Evolutionary conservation across 2,888 invertebrate species (phyloP).

Genomic region (Ormyrus rosae): DNA sequence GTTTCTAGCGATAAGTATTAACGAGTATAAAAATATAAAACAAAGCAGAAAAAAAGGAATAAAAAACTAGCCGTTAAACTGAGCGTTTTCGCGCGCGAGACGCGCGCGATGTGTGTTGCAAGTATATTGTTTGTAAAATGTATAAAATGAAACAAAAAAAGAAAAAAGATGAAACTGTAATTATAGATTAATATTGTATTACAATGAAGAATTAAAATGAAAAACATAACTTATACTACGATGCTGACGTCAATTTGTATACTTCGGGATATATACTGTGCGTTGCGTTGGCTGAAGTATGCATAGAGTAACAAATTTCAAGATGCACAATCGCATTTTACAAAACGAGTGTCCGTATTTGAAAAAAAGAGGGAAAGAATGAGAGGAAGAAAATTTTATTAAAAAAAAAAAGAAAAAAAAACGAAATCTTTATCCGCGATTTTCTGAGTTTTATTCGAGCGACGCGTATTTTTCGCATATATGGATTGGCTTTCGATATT

Average conservation of each 20-base stretch:
- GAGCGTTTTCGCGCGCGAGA: slow-evolving; percentile 1
- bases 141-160: slow-evolving; percentile 38
- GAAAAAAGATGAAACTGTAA: slow-evolving; percentile 38
- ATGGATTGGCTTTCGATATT: slow-evolving; percentile 6
- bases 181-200: slow-evolving; percentile 38
- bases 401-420: background rate
- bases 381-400: slow-evolving; percentile 14
- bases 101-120: slow-evolving; percentile 33
- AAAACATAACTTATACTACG: slow-evolving; percentile 30
- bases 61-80: slow-evolving; percentile 18
- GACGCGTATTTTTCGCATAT: slow-evolving; percentile 32
- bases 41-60: background rate
- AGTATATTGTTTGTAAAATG: slow-evolving; percentile 54
- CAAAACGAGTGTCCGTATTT: slow-evolving; percentile 3
- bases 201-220: slow-evolving; percentile 3
- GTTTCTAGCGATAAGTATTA: slow-evolving; percentile 42
- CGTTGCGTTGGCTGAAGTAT: slow-evolving; percentile 28
- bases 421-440: background rate
- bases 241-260: slow-evolving; percentile 57
- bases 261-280: slow-evolving; percentile 31
- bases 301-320: slow-evolving; percentile 16
- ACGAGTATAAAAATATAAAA: slow-evolving; percentile 9
- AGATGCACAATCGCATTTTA: slow-evolving; percentile 34
- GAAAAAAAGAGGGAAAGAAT: background rate
- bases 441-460: slow-evolving; percentile 20